phyloP scores from a whole-genome alignment of 1,140 invertebrate species.

The Halictus rubicundus region DNA sequence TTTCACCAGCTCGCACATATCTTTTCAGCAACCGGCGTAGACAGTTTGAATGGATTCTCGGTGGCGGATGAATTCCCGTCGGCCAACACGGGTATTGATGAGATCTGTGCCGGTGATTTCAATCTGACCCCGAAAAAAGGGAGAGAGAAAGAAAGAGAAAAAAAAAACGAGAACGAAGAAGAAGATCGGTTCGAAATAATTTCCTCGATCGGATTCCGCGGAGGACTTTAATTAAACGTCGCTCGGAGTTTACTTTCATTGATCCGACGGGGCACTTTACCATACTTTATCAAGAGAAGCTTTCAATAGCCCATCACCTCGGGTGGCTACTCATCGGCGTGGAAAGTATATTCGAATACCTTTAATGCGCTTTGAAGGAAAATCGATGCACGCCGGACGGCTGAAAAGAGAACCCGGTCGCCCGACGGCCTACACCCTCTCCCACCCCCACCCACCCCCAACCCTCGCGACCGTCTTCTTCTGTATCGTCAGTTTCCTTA shows the following conservation, averaged over 20 bases:
- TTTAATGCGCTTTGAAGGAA: slow-evolving; percentile 63
- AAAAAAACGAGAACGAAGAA: background rate
- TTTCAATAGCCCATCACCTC: slow-evolving; percentile 71
- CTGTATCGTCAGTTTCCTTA: slow-evolving; percentile 46
- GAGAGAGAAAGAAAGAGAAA: slow-evolving; percentile 24
- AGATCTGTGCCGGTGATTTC: no score
- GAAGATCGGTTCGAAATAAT: slow-evolving; percentile 15
- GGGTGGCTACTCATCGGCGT: slow-evolving; percentile 68
- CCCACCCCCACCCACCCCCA: background rate
- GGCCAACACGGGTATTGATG: no score
- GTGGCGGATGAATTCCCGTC: no score
- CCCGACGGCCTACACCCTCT: background rate
- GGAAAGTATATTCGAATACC: slow-evolving; percentile 71
- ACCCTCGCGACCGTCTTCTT: background rate
- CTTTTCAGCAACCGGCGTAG: no score
- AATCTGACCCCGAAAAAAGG: background rate
- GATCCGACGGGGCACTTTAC: slow-evolving; percentile 63
- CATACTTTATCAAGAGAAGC: slow-evolving; percentile 68
- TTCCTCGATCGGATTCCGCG: slow-evolving; percentile 44
- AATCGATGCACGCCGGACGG: slow-evolving; percentile 60
- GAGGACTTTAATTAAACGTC: slow-evolving; percentile 59
- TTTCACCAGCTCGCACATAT: no score
- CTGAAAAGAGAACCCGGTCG: slow-evolving; percentile 7
- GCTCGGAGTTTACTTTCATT: slow-evolving; percentile 59
- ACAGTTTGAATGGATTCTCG: no score